These are phyloP conservation scores for Brachyalestes nurse DNA, from an alignment of 2,797 vertebrate species.

Conservation along the genomic window DNA sequence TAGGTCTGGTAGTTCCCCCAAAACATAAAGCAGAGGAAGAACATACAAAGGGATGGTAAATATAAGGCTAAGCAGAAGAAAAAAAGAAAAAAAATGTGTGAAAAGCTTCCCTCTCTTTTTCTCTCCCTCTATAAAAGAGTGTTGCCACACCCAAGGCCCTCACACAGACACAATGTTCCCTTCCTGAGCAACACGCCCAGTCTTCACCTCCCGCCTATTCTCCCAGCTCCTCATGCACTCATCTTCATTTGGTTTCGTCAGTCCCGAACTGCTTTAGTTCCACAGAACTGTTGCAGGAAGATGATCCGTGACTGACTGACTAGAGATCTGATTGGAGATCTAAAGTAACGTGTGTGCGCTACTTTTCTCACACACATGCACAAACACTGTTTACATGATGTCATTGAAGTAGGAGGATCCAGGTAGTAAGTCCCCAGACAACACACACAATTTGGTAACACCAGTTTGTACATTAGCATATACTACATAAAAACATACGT, in stretches of 20 bases:
- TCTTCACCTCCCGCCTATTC: not conserved
- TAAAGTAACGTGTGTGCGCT: not conserved
- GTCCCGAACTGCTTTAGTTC: not conserved
- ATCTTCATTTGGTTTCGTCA: not conserved
- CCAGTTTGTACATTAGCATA: too few relatives aligned
- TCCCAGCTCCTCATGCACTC: not conserved
- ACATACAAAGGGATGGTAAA: not conserved
- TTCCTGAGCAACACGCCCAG: slow-evolving; percentile 2
- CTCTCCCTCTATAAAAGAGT: not conserved
- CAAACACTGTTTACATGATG: not conserved
- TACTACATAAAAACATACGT: too few relatives aligned
- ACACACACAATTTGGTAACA: too few relatives aligned
- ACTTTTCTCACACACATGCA: not conserved
- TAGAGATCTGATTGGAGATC: not conserved
- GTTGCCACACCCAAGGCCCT: slow-evolving; percentile 10
- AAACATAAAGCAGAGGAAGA: not conserved
- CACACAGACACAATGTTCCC: not conserved
- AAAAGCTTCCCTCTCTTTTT: not conserved
- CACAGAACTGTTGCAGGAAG: not conserved
- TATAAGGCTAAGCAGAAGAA: not conserved
- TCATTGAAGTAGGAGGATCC: not conserved
- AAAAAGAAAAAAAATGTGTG: not conserved
- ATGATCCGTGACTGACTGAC: not conserved
- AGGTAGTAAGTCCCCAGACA: too few relatives aligned
- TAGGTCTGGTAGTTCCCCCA: too few relatives aligned